Base-by-base conservation (phyloP, 1,140 invertebrate species). In the Drosophila miranda region DNA sequence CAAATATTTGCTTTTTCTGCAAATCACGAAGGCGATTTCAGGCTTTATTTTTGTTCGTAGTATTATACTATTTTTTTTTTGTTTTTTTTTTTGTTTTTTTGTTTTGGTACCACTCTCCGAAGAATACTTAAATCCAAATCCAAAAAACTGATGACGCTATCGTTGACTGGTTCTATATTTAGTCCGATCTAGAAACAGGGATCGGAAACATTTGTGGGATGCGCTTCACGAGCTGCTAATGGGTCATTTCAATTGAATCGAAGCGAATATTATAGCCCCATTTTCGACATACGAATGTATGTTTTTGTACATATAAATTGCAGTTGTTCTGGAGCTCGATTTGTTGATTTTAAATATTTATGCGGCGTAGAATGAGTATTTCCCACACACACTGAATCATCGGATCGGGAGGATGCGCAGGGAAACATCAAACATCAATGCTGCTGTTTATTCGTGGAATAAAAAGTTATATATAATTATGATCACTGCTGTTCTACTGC, bases 1-100 rank as follows among this genome's bases (percentile, higher is more conserved):
- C 81, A 86, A 86, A 86, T 86, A 86, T 86, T 86, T 87, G 58
- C 21, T 84, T 86, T 75, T 81, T 74, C 77, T 81, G 80, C 80
- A 75, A 75, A 75, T 75, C 71, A 75, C 61, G 44, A 60, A 53
- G 54, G 52, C 71, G 59, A 66, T 73, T 75, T 75, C 54, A 58
- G 48, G 28, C 21, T 52, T 30, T 42, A 28, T 50, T 64, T 54
- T 58, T 56, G 43, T 38, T 13, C 34, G 4, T 38, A 5, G 34
- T 38, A 38, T 60, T 63, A 21, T 45, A 26, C 42, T n/a, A 48
- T 57, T 43, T 57, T 49, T 43, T 57, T 49, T 41, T n/a, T 41
- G 21, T 23, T 23, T 23, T 23, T 23, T 23, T 23, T 3, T 23
- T 21, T 52, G 68, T 61, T 68, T 68, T 58, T 26, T 44, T 44